A percentile compares a stretch with the other conserved stretches of the same genome.
Evolutionary conservation across 2,113 vertebrate species (phyloP).

Genomic region (Brevimyrus niger): DNA sequence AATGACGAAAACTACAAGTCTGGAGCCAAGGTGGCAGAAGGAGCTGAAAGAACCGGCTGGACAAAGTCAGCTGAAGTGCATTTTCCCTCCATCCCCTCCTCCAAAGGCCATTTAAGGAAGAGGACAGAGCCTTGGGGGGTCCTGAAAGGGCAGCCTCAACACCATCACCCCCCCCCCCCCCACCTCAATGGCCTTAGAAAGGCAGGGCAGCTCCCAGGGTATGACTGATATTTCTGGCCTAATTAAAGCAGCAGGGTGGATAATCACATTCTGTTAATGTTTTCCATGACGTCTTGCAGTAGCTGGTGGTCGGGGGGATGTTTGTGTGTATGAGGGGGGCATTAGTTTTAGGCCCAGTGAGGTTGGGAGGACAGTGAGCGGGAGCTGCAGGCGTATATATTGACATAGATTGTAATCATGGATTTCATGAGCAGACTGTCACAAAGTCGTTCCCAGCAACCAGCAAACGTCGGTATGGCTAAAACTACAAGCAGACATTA

Average conservation of each 20-base stretch:
- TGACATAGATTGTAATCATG: too few species aligned
- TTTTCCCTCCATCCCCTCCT: neutral
- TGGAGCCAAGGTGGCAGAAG: too few species aligned
- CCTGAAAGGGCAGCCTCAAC: slow-evolving; percentile 20
- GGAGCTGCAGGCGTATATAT: too few species aligned
- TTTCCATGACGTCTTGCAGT: neutral
- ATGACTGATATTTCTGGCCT: neutral
- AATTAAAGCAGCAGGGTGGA: neutral
- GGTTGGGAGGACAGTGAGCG: too few species aligned
- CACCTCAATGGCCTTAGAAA: neutral
- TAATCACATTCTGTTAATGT: neutral
- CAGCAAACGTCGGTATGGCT: too few species aligned
- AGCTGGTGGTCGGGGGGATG: too few species aligned
- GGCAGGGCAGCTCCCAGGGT: neutral
- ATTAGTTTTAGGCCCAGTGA: too few species aligned
- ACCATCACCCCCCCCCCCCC: neutral
- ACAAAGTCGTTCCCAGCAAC: too few species aligned
- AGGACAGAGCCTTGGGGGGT: neutral
- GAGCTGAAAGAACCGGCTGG: neutral
- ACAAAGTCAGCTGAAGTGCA: neutral
- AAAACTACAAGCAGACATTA: too few species aligned
- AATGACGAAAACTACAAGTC: too few species aligned
- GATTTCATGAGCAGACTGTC: too few species aligned
- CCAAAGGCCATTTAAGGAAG: slow-evolving; percentile 6
- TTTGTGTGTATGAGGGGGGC: too few species aligned